phyloP scores from a whole-genome alignment of 2,113 vertebrate genomes.

The Orthonyx spaldingii region DNA sequence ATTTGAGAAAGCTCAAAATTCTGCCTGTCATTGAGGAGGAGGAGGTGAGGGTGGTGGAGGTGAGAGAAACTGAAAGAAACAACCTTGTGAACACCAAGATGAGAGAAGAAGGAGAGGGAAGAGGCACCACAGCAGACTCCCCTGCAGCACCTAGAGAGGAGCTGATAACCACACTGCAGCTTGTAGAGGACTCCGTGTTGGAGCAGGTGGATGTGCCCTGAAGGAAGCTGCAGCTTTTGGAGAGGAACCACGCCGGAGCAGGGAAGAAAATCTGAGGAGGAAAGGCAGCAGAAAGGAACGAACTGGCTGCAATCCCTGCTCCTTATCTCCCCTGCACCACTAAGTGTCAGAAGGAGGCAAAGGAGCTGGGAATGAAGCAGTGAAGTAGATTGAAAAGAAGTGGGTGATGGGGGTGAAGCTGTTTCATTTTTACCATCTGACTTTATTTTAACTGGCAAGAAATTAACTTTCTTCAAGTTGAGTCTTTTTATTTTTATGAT shows the following conservation, averaged over 20 bases:
- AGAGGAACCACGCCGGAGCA: fast-evolving
- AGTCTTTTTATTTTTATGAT: not conserved
- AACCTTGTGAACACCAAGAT: not conserved
- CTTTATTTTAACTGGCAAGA: not conserved
- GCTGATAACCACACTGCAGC: not conserved
- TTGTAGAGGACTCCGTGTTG: fast-evolving
- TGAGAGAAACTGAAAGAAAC: not conserved
- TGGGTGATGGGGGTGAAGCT: fast-evolving
- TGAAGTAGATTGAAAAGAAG: not conserved
- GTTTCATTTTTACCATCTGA: not conserved
- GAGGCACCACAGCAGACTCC: not conserved
- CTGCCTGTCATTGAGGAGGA: not conserved
- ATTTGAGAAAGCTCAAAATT: not conserved
- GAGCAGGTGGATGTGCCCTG: not conserved
- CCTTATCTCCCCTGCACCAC: not conserved
- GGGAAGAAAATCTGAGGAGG: not conserved
- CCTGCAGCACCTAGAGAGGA: not conserved
- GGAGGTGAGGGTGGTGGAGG: too few relatives aligned
- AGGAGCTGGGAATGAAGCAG: not conserved
- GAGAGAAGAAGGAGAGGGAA: not conserved
- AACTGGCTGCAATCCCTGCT: not conserved
- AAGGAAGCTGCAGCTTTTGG: not conserved
- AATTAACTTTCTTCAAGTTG: not conserved
- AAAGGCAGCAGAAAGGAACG: not conserved
- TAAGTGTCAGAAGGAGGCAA: not conserved